Percentiles rank a stretch among this genome's conserved stretches.
phyloP scores from a whole-genome alignment of 2,113 vertebrate genomes.

The Ctenomys sociabilis region DNA sequence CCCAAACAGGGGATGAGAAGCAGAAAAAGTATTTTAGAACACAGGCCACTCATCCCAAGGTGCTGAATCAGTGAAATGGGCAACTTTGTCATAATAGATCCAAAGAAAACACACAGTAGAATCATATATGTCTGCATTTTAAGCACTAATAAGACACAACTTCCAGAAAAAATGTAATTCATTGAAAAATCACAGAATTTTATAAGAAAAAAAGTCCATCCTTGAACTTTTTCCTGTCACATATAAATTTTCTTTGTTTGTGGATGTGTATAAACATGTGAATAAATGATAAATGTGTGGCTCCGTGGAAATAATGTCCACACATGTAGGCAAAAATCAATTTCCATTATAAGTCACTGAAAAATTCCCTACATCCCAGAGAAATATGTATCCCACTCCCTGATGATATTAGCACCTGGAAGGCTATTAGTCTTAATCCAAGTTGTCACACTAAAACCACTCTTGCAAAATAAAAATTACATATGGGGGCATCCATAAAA shows the following conservation, averaged over 20 bases:
- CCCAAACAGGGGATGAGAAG: background rate
- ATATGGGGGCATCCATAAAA: background rate
- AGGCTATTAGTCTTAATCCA: background rate
- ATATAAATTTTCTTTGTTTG: background rate
- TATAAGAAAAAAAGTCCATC: background rate
- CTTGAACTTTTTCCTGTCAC: background rate
- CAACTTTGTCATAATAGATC: background rate
- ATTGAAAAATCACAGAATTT: background rate
- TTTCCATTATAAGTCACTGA: background rate
- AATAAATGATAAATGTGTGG: background rate
- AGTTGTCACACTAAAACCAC: background rate
- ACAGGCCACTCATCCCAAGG: background rate
- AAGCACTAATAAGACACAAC: background rate
- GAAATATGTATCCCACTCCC: background rate
- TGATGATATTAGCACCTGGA: background rate
- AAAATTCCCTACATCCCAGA: background rate
- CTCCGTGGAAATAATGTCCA: background rate
- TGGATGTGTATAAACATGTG: background rate
- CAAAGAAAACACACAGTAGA: conserved; percentile 14
- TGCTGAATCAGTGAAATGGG: background rate
- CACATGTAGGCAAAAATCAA: background rate
- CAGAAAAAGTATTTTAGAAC: background rate
- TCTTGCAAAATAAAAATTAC: background rate
- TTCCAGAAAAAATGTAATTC: background rate
- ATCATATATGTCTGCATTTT: background rate